phyloP scores from a whole-genome alignment of 2,797 vertebrate species.

The Hybognathus amarus region DNA sequence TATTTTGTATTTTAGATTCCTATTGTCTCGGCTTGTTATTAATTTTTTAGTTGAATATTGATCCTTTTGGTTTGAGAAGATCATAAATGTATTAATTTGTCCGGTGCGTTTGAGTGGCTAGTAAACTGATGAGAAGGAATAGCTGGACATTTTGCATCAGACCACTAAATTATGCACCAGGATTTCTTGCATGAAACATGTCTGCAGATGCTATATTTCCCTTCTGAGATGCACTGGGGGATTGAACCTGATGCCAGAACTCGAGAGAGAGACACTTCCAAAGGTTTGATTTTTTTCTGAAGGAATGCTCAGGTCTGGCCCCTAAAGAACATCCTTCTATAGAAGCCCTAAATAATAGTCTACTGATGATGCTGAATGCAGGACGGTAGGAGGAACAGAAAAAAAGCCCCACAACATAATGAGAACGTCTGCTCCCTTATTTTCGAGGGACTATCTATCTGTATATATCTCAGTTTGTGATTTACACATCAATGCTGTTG shows the following conservation, averaged over 20 bases:
- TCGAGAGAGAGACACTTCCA: not conserved
- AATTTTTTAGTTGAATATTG: not conserved
- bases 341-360: slow-evolving; percentile 2
- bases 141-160: slow-evolving; percentile 37
- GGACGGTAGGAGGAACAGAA: no score
- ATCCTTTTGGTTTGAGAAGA: not conserved
- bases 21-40: not conserved
- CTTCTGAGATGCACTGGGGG: slow-evolving; percentile 26
- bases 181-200: slow-evolving; percentile 45
- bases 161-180: slow-evolving; percentile 40
- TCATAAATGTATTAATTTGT: not conserved
- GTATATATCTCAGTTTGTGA: not conserved
- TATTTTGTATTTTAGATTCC: not conserved
- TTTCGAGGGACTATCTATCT: not conserved
- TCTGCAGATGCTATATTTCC: slow-evolving; percentile 33
- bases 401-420: not conserved
- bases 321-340: slow-evolving; percentile 1
- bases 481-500: not conserved
- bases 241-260: slow-evolving; percentile 39
- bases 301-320: slow-evolving; percentile 11
- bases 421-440: not conserved
- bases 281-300: slow-evolving; percentile 17
- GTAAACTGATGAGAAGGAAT: slow-evolving; percentile 35
- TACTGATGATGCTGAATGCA: not conserved
- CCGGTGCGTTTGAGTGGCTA: not conserved